Evolutionary conservation across 2,888 invertebrate species (phyloP), one percentile per base, ranked within the genome.

Genomic region (Chrysodeixis includens): DNA sequence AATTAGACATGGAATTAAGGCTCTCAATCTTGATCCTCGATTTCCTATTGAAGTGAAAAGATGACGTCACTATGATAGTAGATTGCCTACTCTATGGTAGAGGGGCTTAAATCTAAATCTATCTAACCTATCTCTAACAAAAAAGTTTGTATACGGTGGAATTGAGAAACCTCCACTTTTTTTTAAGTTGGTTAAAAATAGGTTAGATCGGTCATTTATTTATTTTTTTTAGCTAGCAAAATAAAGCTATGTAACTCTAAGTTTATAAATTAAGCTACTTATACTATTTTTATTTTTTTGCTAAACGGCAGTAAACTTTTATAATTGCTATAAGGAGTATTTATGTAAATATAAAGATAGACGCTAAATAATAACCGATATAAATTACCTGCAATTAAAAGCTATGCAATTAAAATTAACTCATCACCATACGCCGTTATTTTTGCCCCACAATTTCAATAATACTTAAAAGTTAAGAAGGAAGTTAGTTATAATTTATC

Each of bases 401-500:
- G 9, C 4, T 9, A 18, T 9, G 16, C 2, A 20, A 49, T 49
- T 49, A 20, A 10, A 20, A 49, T 49, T 18, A 20, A 18, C 46
- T 20, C 20, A 20, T 16, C 14, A 16, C 16, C 20, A 9, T 14
- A 9, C 26, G 52, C 54, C 55, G 56, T 62, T 51, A 51, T 0
- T 30, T 2, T 56, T 30, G 46, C 56, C 49, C 52, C n/a, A 35
- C 26, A 16, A 16, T 14, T 1, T 22, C 18, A 40, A 22, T 56
- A 62, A 62, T 30, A 54, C 46, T 57, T 1, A 14, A 69, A 64
- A 59, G 66, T 66, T 62, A 61, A 69, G 62, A 75, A 74, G 81
- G 82, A 85, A 62, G 74, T 64, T 68, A 59, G 61, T 74, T 71
- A 72, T 66, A 69, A 86, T 85, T 90, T 88, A 90, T 90, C 90